These are phyloP conservation scores for Regulus satrapa DNA, from an alignment of 2,113 vertebrate species.

Conservation along the genomic window DNA sequence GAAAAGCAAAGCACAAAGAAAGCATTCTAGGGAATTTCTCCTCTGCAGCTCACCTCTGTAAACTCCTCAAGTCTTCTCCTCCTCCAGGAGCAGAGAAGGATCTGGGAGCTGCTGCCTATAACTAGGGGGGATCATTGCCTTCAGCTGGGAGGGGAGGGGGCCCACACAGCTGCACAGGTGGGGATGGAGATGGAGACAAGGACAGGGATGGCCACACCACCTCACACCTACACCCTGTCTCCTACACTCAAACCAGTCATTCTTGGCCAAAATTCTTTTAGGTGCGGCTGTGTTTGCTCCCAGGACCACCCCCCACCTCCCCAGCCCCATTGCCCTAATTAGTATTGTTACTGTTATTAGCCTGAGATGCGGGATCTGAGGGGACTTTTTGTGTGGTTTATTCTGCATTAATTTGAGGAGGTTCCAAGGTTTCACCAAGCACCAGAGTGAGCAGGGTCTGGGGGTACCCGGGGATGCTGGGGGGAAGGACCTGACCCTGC, in stretches of 20 bases:
- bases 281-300: neutral
- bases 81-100: accelerated
- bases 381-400: neutral
- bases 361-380: accelerated
- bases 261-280: neutral
- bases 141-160: neutral
- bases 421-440: no score
- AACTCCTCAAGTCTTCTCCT: accelerated
- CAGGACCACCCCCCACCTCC: accelerated
- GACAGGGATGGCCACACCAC: accelerated
- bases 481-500: neutral
- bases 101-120: neutral
- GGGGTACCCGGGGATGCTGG: neutral
- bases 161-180: neutral
- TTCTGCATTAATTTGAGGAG: neutral
- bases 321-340: neutral
- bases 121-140: neutral
- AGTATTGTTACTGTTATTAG: neutral
- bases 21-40: accelerated
- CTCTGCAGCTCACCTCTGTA: neutral
- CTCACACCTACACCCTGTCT: accelerated
- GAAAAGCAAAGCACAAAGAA: accelerated
- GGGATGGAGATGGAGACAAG: neutral
- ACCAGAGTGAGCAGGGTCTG: neutral
- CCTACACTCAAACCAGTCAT: neutral